Evolutionary conservation across 2,797 vertebrate genomes (phyloP).

Genomic region (Epinephelus coioides): DNA sequence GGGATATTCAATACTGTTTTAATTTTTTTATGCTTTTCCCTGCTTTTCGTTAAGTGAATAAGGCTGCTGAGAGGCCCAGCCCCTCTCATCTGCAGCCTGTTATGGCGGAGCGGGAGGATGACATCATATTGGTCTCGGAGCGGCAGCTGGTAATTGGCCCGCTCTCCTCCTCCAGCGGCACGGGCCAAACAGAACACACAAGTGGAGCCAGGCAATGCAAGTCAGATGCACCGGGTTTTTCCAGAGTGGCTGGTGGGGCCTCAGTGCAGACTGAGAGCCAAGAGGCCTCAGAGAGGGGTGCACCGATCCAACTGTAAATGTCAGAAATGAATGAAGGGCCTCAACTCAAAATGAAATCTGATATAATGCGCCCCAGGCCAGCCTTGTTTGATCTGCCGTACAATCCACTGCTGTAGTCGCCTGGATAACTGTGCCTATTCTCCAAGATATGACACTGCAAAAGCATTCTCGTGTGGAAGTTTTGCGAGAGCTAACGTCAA

Average conservation of each 20-base stretch:
- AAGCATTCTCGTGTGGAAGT: conserved; percentile 74
- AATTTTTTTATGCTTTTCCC: conserved; percentile 52
- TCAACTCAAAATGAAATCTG: conserved; percentile 85
- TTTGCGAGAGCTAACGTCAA: conserved; percentile 66
- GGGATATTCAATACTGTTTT: conserved; percentile 67
- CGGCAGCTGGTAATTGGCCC: conserved; percentile 85
- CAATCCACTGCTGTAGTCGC: conserved; percentile 74
- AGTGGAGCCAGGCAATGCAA: conserved; percentile 87
- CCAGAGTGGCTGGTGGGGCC: conserved; percentile 85
- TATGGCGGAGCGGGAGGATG: conserved; percentile 81
- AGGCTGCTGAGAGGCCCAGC: conserved; percentile 74
- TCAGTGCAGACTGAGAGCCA: conserved; percentile 77
- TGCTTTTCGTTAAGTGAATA: conserved; percentile 75
- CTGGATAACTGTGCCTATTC: conserved; percentile 76
- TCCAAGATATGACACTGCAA: conserved; percentile 77
- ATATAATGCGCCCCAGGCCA: conserved; percentile 78
- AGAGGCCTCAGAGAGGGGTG: conserved; percentile 84
- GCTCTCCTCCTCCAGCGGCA: conserved; percentile 82
- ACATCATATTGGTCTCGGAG: conserved; percentile 86
- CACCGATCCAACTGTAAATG: conserved; percentile 86
- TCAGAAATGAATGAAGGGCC: conserved; percentile 89
- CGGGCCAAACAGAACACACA: conserved; percentile 88
- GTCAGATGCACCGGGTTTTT: conserved; percentile 88
- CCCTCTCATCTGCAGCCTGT: conserved; percentile 87
- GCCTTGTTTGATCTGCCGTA: conserved; percentile 81